Evolutionary conservation across 2,113 vertebrate genomes (phyloP).

Genomic region (Blennius ocellaris): DNA sequence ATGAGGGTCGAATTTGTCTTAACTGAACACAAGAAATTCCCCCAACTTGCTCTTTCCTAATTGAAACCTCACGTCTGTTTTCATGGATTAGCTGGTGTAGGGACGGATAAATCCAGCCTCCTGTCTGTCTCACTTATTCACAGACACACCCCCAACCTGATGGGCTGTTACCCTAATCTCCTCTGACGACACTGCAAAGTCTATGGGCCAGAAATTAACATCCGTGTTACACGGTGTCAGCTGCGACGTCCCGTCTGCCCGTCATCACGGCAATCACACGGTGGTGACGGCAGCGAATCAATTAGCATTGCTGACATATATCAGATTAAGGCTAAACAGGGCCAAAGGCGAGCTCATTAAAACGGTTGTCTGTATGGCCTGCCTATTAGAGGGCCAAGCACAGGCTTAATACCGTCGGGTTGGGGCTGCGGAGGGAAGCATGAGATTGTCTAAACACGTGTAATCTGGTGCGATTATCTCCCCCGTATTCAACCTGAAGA

Average conservation of each 20-base stretch:
- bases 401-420: conserved; percentile 38
- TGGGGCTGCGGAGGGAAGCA: conserved; percentile 21
- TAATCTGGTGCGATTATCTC: conserved; percentile 48
- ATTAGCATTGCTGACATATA: conserved; percentile 54
- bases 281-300: conserved; percentile 50
- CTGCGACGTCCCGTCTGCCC: conserved; percentile 18
- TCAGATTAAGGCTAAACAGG: conserved; percentile 61
- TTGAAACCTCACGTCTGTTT: conserved; percentile 51
- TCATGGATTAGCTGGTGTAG: conserved; percentile 58
- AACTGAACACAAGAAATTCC: conserved; percentile 20
- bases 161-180: conserved; percentile 61
- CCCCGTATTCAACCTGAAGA: conserved; percentile 8
- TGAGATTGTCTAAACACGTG: conserved; percentile 33
- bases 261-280: conserved; percentile 23
- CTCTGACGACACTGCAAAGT: conserved; percentile 51
- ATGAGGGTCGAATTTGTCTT: no score
- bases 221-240: conserved; percentile 31
- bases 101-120: conserved; percentile 65
- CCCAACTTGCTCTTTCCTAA: conserved; percentile 49
- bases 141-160: conserved; percentile 57
- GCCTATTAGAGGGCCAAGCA: conserved; percentile 20
- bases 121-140: conserved; percentile 49
- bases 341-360: conserved; percentile 60
- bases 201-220: conserved; percentile 56
- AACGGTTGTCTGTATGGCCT: conserved; percentile 34